These are phyloP conservation scores for Amphimallon solstitiale DNA, from an alignment of 2,888 invertebrate genomes.

Conservation along the genomic window DNA sequence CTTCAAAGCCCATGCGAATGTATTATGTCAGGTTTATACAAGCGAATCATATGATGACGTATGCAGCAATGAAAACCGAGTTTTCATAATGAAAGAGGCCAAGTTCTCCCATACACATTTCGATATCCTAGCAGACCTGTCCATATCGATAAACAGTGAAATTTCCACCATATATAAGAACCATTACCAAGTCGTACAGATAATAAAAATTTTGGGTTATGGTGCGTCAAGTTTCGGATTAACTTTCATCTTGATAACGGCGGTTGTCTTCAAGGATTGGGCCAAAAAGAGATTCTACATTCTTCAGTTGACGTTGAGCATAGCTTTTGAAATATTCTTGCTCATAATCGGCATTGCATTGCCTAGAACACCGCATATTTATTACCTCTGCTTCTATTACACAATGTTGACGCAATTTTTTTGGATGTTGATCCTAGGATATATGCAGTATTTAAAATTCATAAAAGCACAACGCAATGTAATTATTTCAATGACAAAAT, in stretches of 20 bases:
- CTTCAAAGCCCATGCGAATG: too few species aligned
- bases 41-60: too few species aligned
- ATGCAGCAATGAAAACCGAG: too few species aligned
- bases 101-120: too few species aligned
- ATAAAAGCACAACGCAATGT: slow-evolving; percentile 10
- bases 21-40: too few species aligned
- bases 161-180: neutral
- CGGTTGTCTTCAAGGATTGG: slow-evolving; percentile 1
- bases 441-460: slow-evolving; percentile 32
- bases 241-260: neutral
- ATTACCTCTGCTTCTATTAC: slow-evolving; percentile 10
- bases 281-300: slow-evolving; percentile 5
- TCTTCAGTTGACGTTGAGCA: slow-evolving; percentile 8
- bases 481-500: neutral
- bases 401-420: slow-evolving; percentile 29
- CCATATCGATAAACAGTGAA: too few species aligned
- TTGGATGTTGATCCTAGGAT: slow-evolving; percentile 33
- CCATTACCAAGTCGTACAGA: slow-evolving; percentile 1
- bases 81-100: too few species aligned
- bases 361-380: neutral
- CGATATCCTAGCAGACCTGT: too few species aligned
- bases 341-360: neutral
- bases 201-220: slow-evolving; percentile 8
- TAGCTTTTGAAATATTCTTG: slow-evolving; percentile 7
- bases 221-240: slow-evolving; percentile 1